Base-by-base conservation (phyloP, 2,113 vertebrate species). In the Chlorodrepanis virens region DNA sequence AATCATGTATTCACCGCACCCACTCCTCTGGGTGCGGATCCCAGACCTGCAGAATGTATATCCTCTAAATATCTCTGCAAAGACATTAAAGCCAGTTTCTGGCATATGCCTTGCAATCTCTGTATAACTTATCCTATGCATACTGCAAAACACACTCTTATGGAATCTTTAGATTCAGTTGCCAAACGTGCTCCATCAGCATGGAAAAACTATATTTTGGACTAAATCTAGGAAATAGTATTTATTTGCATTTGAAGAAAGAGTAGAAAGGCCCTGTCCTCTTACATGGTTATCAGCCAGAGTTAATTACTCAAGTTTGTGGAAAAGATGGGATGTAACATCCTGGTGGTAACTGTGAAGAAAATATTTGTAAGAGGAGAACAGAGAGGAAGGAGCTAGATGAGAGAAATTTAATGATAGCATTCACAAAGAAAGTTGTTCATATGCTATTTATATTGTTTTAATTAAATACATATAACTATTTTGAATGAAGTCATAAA, bases 1-100 rank as follows among this genome's bases (percentile, higher is more conserved):
- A 95, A 95, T 96, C 92, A 93, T 92, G 89, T 94, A 92, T 94
- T 96, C 95, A 86, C 76, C 74, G 92, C 92, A 92, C 95, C 96
- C 93, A 96, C 96, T 97, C 95, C 72, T 91, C 87, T 81, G 90
- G 90, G 85, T 97, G 87, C 4, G 0, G 93, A 97, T 96, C 92
- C 79, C 82, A 95, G 95, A 96, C 93, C 94, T 92, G 93, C 85
- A 78, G 85, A 90, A 92, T 81, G 90, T 84, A 90, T 93, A 95
- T 75, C 49, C 93, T 95, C 85, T 95, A 95, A 96, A 94, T 97
- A 96, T 94, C 94, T 90, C 80, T 95, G 85, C 68, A 67, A 74
- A 93, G 88, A 93, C 53, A 83, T 83, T 81, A 81, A 90, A 94
- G 76, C 79, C 75, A 90, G 23, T 86, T 93, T 83, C 82, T 90